Base-by-base conservation (phyloP, 2,797 vertebrate genomes). In the Rhyacichthys aspro region DNA sequence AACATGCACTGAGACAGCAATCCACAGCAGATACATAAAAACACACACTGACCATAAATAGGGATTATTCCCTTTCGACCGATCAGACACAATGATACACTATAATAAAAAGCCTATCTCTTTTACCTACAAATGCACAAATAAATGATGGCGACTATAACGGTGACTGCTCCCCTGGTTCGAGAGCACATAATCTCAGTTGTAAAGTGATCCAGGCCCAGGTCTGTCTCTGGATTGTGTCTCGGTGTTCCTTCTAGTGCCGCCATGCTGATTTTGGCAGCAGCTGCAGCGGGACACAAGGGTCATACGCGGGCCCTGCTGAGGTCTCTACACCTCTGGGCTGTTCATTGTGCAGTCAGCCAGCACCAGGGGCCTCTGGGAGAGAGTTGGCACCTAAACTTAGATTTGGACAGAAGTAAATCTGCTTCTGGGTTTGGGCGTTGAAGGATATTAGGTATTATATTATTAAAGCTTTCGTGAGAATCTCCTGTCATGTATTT, bases 101-200 rank as follows among this genome's bases (percentile, higher is more conserved):
- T 72, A 57, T 70, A 67, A 77, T 80, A 72, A 68, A 85, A 80
- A 62, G 66, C 67, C 78, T 55, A 45, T 68, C 74, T 60, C 76
- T 77, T 55, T 68, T 63, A 54, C 32, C 19, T 66, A 79, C 83
- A 87, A 76, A 79, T 75, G 70, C 65, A 59, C 5, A 6, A 82
- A 88, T 90, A 69, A 81, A 86, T 89, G 80, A 82, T 43, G 10
- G 48, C 53, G 86, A 72, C 43, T 71, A 77, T 69, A 87, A 82
- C 70, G 78, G 53, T 9, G 67, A 78, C 55, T 55, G 9, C 16
- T 9, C 63, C 41, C 43, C 56, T 69, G 49, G 67, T 75, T 58
- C 54, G 60, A 83, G 67, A 81, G 23, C 69, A 76, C 73, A 86
- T 86, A 76, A 84, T 90, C 84, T 74, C 70, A n/a, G 43, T 52